phyloP scores from a whole-genome alignment of 2,113 vertebrate species.

The Motacilla alba region DNA sequence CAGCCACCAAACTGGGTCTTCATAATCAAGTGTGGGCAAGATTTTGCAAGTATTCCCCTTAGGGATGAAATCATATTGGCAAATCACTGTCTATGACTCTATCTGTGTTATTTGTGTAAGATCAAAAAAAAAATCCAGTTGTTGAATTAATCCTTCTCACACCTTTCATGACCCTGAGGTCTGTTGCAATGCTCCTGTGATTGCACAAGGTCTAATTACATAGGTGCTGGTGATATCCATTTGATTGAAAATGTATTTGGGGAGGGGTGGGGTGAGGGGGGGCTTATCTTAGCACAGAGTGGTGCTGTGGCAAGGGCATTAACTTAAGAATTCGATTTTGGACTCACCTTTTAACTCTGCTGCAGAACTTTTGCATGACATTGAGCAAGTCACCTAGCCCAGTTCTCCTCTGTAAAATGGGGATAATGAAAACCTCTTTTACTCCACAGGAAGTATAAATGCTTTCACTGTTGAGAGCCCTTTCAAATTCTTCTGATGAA shows the following conservation, averaged over 20 bases:
- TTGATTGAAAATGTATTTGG: background rate
- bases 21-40: background rate
- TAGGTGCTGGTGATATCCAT: constrained; percentile 8
- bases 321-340: background rate
- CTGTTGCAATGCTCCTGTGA: constrained; percentile 16
- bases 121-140: background rate
- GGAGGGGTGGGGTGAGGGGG: too few relatives aligned
- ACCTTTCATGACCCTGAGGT: constrained; percentile 6
- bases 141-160: background rate
- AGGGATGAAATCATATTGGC: background rate
- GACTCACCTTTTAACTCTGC: background rate
- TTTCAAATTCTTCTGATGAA: constrained; percentile 30
- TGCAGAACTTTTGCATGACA: background rate
- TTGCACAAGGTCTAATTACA: constrained; percentile 26
- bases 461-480: background rate
- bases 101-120: background rate
- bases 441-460: background rate
- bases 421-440: constrained; percentile 21
- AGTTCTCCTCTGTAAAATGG: background rate
- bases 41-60: background rate
- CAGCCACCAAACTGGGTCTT: background rate
- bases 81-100: background rate
- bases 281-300: background rate
- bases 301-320: background rate
- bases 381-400: background rate